Evolutionary conservation across 2,888 invertebrate species (phyloP).

Genomic region (Catocala fraxini): DNA sequence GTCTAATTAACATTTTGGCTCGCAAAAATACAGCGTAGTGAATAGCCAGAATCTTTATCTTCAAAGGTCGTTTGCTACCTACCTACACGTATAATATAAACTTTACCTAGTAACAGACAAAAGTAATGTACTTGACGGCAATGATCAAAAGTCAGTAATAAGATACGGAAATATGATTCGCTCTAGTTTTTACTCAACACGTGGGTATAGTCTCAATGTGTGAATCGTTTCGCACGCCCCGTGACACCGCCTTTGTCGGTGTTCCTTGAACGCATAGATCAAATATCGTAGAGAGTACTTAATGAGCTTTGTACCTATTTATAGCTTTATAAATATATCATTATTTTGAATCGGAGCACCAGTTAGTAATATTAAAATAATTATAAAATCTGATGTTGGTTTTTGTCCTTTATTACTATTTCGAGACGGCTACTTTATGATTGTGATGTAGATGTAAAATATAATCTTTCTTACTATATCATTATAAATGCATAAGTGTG

Average conservation of each 20-base stretch:
- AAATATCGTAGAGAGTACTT: constrained; percentile 20
- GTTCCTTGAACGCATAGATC: constrained; percentile 27
- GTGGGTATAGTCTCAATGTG: constrained; percentile 64
- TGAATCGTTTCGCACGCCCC: constrained; percentile 75
- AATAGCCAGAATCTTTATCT: too few species aligned
- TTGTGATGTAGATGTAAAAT: too few species aligned
- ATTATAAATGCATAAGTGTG: too few species aligned
- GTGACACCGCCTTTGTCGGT: constrained; percentile 54
- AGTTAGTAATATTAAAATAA: too few species aligned
- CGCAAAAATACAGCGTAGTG: too few species aligned
- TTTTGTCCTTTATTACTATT: too few species aligned
- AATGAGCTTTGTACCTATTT: not conserved
- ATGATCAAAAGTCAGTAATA: constrained; percentile 37
- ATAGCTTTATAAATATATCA: not conserved
- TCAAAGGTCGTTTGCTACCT: too few species aligned
- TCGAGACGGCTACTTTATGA: too few species aligned
- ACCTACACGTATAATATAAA: too few species aligned
- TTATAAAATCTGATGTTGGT: not conserved
- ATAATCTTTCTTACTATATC: too few species aligned
- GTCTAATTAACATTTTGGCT: too few species aligned
- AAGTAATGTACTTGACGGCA: constrained; percentile 11
- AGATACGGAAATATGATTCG: constrained; percentile 40
- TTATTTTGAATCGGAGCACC: too few species aligned
- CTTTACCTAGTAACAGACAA: not conserved
- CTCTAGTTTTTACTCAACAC: constrained; percentile 57